Evolutionary conservation across 1,140 invertebrate genomes (phyloP).

Genomic region (Nymphalis io): DNA sequence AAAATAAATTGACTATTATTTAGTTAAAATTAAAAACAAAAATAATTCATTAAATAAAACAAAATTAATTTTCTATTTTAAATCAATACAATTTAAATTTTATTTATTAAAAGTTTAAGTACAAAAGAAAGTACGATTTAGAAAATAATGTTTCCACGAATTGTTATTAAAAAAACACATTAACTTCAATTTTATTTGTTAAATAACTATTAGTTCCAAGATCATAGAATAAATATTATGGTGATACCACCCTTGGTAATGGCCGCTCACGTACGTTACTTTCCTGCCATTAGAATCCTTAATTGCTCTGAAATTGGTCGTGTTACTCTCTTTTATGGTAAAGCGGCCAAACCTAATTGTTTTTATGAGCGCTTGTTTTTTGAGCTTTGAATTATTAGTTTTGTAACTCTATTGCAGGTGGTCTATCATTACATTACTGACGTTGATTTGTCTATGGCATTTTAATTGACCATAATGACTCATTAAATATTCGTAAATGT

Average conservation of each 20-base stretch:
- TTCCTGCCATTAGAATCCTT: constrained; percentile 76
- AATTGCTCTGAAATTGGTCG: constrained; percentile 73
- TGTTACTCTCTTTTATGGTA: constrained; percentile 77
- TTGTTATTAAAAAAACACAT: background rate
- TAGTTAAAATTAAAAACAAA: too few relatives aligned
- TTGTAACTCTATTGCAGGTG: constrained; percentile 52
- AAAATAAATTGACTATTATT: too few relatives aligned
- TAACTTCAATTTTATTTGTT: background rate
- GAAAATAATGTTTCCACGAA: too few relatives aligned
- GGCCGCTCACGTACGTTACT: constrained; percentile 59
- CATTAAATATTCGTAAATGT: constrained; percentile 51
- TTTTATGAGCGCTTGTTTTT: constrained; percentile 77
- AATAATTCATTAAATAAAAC: too few relatives aligned
- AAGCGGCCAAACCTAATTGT: constrained; percentile 76
- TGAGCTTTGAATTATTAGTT: constrained; percentile 68
- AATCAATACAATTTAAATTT: too few relatives aligned
- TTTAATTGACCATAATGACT: constrained; percentile 64
- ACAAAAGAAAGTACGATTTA: too few relatives aligned
- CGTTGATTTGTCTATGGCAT: constrained; percentile 61
- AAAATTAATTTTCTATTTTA: too few relatives aligned
- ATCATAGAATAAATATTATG: constrained; percentile 57
- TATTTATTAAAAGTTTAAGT: too few relatives aligned
- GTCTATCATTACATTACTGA: constrained; percentile 51
- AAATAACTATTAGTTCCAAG: constrained; percentile 27
- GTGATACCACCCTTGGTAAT: constrained; percentile 43